These are phyloP conservation scores for Thumatha senex DNA, from an alignment of 2,888 invertebrate genomes.

Conservation along the genomic window DNA sequence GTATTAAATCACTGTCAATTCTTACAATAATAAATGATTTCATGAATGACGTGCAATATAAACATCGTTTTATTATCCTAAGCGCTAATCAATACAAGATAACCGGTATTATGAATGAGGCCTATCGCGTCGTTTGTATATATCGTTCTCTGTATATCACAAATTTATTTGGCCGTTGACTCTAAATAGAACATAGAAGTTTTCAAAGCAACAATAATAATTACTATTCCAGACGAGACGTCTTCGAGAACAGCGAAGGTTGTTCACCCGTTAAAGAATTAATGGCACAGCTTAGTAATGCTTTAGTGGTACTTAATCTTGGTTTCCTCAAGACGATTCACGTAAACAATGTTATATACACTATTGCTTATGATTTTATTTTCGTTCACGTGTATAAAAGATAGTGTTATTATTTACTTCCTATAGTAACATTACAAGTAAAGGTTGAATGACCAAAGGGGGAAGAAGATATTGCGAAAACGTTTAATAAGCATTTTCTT, in stretches of 20 bases:
- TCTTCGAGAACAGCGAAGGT: slow-evolving; percentile 60
- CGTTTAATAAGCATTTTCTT: too few species aligned
- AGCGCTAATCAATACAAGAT: neutral
- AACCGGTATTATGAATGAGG: neutral
- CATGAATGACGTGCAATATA: neutral
- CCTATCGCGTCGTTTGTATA: neutral
- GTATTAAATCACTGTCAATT: neutral
- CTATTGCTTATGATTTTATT: slow-evolving; percentile 26
- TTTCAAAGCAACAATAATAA: slow-evolving; percentile 61
- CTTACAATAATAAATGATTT: neutral
- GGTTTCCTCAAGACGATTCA: slow-evolving; percentile 49
- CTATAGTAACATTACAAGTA: neutral
- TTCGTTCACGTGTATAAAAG: slow-evolving; percentile 2
- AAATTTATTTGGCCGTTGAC: slow-evolving; percentile 45
- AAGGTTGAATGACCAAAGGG: neutral
- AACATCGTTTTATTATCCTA: neutral
- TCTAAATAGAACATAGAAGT: slow-evolving; percentile 47
- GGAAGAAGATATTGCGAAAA: too few species aligned
- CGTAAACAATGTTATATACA: slow-evolving; percentile 51
- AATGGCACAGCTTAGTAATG: slow-evolving; percentile 65
- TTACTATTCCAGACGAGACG: slow-evolving; percentile 75
- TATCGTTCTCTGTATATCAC: slow-evolving; percentile 2
- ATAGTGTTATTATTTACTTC: neutral
- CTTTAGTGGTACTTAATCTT: slow-evolving; percentile 62
- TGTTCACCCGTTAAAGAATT: slow-evolving; percentile 73